These are phyloP conservation scores for Lepidurus couesii DNA, from an alignment of 1,140 invertebrate species.

Conservation along the genomic window DNA sequence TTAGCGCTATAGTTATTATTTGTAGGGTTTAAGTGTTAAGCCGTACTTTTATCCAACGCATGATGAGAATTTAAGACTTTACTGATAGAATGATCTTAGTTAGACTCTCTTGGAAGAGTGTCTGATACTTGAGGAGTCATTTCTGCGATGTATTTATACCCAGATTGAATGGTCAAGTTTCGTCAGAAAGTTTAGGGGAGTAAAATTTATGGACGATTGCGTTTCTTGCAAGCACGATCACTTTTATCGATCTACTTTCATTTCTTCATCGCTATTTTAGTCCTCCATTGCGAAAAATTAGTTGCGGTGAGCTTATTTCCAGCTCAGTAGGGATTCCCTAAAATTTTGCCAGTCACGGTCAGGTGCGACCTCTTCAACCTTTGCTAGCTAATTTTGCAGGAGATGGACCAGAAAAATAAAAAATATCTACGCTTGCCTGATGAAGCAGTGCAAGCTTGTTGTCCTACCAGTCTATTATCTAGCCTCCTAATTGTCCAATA, in stretches of 20 bases:
- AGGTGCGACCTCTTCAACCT: conserved; percentile 3
- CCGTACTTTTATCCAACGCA: conserved; percentile 1
- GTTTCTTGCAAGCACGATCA: conserved; percentile 14
- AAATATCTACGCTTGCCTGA: not conserved
- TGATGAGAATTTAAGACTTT: not conserved
- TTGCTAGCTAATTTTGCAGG: not conserved
- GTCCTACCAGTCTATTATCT: no score
- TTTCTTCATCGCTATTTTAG: not conserved
- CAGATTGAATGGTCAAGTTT: not conserved
- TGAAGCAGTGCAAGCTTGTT: not conserved
- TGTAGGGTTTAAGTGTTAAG: not conserved
- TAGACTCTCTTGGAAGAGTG: not conserved
- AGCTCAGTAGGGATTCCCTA: not conserved
- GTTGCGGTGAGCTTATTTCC: not conserved
- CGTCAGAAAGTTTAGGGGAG: not conserved
- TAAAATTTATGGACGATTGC: not conserved
- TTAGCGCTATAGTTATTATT: not conserved
- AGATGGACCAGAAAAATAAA: not conserved
- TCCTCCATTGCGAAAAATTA: conserved; percentile 1
- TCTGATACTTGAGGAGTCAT: conserved; percentile 7
- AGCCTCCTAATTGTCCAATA: no score
- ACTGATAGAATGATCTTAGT: not conserved
- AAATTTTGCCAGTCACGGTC: not conserved
- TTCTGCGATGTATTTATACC: conserved; percentile 16
- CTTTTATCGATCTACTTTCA: conserved; percentile 7